These are phyloP conservation scores for Alcis repandata DNA, from an alignment of 2,888 invertebrate genomes.

Conservation along the genomic window DNA sequence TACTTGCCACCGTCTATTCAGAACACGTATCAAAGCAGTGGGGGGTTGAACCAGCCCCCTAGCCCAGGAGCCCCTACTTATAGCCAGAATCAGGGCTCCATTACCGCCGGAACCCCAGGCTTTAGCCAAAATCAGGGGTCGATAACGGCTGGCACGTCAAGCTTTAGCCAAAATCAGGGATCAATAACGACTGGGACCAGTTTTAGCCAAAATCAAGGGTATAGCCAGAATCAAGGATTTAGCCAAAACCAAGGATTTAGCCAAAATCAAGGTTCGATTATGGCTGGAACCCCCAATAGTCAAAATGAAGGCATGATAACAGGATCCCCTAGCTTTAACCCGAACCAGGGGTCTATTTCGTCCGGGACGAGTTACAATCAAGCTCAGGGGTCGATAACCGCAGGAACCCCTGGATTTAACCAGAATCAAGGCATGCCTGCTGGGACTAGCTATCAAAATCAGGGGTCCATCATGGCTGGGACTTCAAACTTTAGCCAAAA, in stretches of 20 bases:
- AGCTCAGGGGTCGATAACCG: slow-evolving; percentile 22
- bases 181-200: slow-evolving; percentile 20
- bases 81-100: slow-evolving; percentile 31
- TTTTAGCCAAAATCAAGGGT: slow-evolving; percentile 38
- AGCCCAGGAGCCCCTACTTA: slow-evolving; percentile 34
- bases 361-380: slow-evolving; percentile 3
- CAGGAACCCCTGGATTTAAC: slow-evolving; percentile 25
- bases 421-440: slow-evolving; percentile 27
- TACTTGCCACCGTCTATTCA: slow-evolving; percentile 91
- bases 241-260: slow-evolving; percentile 36
- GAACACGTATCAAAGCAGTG: slow-evolving; percentile 50
- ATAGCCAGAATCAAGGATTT: slow-evolving; percentile 27
- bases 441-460: slow-evolving; percentile 3
- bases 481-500: slow-evolving; percentile 19
- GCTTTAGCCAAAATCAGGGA: slow-evolving; percentile 25
- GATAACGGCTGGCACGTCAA: slow-evolving; percentile 30
- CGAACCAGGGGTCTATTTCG: slow-evolving; percentile 21
- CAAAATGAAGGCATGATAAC: slow-evolving; percentile 5
- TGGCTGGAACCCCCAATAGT: slow-evolving; percentile 14
- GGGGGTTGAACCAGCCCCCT: slow-evolving; percentile 55
- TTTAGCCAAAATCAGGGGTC: slow-evolving; percentile 36
- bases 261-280: slow-evolving; percentile 32
- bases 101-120: slow-evolving; percentile 43
- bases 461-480: slow-evolving; percentile 21
- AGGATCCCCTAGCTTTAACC: slow-evolving; percentile 14